Evolutionary conservation across 2,888 invertebrate genomes (phyloP), one percentile per base, ranked within the genome.

Genomic region (Atherix ibis): DNA sequence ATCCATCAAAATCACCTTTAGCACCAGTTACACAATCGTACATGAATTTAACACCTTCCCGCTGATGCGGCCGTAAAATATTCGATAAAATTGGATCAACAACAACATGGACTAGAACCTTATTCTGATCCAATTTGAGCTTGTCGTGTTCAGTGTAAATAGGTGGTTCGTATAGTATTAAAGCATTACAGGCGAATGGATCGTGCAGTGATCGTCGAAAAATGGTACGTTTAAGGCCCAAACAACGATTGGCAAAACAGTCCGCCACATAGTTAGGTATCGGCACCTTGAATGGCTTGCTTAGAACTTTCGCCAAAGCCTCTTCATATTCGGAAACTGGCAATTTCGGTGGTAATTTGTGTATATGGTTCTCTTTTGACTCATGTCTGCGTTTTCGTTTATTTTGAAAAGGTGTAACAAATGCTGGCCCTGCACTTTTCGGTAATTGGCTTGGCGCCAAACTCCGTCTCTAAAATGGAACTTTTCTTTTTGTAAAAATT

Each of bases 21-120:
- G 71, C 66, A 2, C 97, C 98, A 6, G 87, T 91, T 3, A 97
- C 94, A 64, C 97, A 98, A 55, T 98, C 94, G 53, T 92, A 98
- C 94, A 98, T 95, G 56, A 98, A 98, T 54, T 87, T 87, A 0
- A 98, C 97, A 22, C 98, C 98, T 54, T 98, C 97, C 43, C 97
- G 72, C 58, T 98, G 98, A 74, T 98, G 98, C 1, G 98, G 97
- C 31, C 98, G 67, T 3, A 98, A 64, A 37, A 97, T 72, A 52
- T 85, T 83, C 12, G 85, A 81, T 3, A 99, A 64, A 2, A 82
- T 56, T 1, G 98, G 98, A 67, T 98, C 98, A 0, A 98, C 94
- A 0, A 98, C 98, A 2, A 98, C 92, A 54, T 97, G 95, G 2
- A 98, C 95, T 17, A 49, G 40, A 8, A 71, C 56, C 40, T 69